Conservation (phyloP, 2,888 invertebrate species). For the Machimus atricapillus region DNA sequence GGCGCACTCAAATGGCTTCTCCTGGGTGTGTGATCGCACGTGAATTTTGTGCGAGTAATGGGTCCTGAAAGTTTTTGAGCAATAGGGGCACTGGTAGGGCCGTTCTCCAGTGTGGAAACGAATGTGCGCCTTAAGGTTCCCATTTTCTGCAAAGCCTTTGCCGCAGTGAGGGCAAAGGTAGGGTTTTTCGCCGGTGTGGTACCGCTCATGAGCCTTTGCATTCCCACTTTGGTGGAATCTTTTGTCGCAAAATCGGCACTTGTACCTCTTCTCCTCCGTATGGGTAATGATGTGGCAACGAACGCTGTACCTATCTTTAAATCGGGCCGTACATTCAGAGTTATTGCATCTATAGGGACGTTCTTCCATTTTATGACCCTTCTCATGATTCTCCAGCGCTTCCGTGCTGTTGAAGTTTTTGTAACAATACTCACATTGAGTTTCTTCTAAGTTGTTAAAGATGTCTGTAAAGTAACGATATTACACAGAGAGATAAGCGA, state of each 20-base stretch:
- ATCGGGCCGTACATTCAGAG: conserved; percentile 39
- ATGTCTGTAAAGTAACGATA: conserved; percentile 31
- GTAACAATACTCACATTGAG: conserved; percentile 46
- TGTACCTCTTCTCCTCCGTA: conserved; percentile 43
- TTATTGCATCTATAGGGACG: conserved; percentile 46
- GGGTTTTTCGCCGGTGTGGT: conserved; percentile 47
- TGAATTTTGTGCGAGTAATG: conserved; percentile 47
- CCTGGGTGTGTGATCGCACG: conserved; percentile 45
- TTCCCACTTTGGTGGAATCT: conserved; percentile 46
- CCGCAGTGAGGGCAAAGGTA: conserved; percentile 46
- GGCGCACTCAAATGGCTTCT: conserved; percentile 45
- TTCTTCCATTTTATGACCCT: conserved; percentile 42
- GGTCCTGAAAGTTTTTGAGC: conserved; percentile 45
- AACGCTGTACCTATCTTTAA: conserved; percentile 46
- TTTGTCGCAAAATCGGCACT: conserved; percentile 46
- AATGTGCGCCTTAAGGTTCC: conserved; percentile 45
- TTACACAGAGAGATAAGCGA: not conserved
- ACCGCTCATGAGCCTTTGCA: conserved; percentile 45
- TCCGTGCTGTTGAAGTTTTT: conserved; percentile 11
- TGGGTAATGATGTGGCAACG: conserved; percentile 42
- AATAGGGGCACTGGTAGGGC: conserved; percentile 44
- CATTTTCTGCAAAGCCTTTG: conserved; percentile 46
- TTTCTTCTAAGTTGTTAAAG: conserved; percentile 43
- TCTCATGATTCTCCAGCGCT: conserved; percentile 31
- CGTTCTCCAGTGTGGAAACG: conserved; percentile 47